phyloP scores from a whole-genome alignment of 2,888 invertebrate species.

The Netelia melanura region DNA sequence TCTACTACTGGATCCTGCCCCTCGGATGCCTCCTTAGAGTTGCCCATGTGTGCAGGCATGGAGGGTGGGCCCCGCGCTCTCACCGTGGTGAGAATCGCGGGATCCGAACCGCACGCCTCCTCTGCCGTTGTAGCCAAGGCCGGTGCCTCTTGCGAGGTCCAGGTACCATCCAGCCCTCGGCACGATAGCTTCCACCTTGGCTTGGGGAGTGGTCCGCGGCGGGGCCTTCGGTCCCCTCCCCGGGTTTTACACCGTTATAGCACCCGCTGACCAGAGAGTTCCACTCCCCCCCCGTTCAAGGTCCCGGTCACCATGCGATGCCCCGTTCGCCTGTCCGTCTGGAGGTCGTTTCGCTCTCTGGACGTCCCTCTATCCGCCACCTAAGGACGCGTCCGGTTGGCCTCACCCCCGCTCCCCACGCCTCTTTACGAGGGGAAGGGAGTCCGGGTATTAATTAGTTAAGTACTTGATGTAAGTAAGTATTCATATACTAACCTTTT shows the following conservation, averaged over 20 bases:
- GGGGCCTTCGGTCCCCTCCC: slow-evolving; percentile 4
- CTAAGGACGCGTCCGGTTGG: slow-evolving; percentile 36
- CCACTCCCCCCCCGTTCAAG: neutral
- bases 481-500: slow-evolving; percentile 65
- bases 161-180: slow-evolving; percentile 62
- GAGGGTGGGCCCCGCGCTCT: too few relatives aligned
- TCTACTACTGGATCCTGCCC: neutral
- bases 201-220: slow-evolving; percentile 60
- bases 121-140: too few relatives aligned
- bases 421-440: slow-evolving; percentile 19
- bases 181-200: slow-evolving; percentile 64
- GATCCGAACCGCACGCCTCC: neutral
- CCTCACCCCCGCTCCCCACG: slow-evolving; percentile 15
- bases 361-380: slow-evolving; percentile 28
- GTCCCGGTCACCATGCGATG: slow-evolving; percentile 4
- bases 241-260: slow-evolving; percentile 29
- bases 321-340: neutral
- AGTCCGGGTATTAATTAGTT: slow-evolving; percentile 23
- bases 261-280: slow-evolving; percentile 12
- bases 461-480: slow-evolving; percentile 26
- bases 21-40: too few relatives aligned
- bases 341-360: neutral
- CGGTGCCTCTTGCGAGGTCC: neutral
- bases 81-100: too few relatives aligned
- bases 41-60: too few relatives aligned